phyloP scores from a whole-genome alignment of 2,113 vertebrate species.

The Onychostoma macrolepis region DNA sequence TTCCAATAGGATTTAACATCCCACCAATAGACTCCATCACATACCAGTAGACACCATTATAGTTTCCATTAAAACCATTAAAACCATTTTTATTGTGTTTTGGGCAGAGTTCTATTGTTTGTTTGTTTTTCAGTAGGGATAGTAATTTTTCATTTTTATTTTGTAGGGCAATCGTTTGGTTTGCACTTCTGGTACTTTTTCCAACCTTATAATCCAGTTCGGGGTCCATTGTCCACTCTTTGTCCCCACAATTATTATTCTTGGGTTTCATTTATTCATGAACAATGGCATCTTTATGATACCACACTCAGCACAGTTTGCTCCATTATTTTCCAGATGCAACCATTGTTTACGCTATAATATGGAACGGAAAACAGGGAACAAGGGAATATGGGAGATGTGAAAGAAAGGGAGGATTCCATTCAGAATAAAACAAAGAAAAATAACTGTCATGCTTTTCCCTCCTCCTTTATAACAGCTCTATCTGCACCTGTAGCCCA shows the following conservation, averaged over 20 bases:
- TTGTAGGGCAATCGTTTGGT: not conserved
- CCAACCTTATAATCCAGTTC: not conserved
- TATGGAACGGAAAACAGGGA: not conserved
- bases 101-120: too few species aligned
- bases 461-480: not conserved
- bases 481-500: not conserved
- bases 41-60: too few species aligned
- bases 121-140: too few species aligned
- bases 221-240: not conserved
- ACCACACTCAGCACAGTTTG: not conserved
- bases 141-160: not conserved
- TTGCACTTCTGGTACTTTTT: not conserved
- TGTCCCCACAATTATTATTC: not conserved
- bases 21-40: too few species aligned
- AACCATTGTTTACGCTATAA: not conserved
- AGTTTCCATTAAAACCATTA: too few species aligned
- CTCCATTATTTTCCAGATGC: not conserved
- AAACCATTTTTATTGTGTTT: too few species aligned
- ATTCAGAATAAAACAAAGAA: constrained; percentile 5
- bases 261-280: not conserved
- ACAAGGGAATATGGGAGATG: not conserved
- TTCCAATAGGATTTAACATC: too few species aligned
- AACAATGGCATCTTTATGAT: not conserved
- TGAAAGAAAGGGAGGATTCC: not conserved
- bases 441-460: not conserved